A percentile compares a stretch with the other conserved stretches of the same genome.
phyloP scores from a whole-genome alignment of 2,888 invertebrate species.

The Saturnia japonica region DNA sequence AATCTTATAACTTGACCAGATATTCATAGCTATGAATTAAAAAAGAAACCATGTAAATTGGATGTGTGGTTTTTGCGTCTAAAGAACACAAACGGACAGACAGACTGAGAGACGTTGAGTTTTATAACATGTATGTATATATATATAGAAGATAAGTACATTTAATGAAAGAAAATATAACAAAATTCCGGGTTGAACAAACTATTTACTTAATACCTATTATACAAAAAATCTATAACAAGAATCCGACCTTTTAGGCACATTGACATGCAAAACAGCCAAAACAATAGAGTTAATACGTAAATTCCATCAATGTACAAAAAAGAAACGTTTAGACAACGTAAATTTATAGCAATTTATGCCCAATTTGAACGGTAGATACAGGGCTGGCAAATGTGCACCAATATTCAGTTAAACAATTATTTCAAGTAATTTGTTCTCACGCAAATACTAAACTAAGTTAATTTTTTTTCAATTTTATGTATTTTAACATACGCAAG shows the following conservation, averaged over 20 bases:
- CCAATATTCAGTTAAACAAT: background rate
- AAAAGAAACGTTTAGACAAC: slow-evolving; percentile 5
- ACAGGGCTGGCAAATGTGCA: background rate
- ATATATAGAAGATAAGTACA: too few species aligned
- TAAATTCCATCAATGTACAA: slow-evolving; percentile 11
- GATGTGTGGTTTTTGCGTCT: too few species aligned
- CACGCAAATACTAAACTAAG: too few species aligned
- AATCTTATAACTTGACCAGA: too few species aligned
- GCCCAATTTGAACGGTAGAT: background rate
- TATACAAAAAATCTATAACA: slow-evolving; percentile 4
- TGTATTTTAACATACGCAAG: too few species aligned
- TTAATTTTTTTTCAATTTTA: too few species aligned
- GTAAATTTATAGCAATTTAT: slow-evolving; percentile 4
- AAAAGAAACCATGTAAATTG: too few species aligned
- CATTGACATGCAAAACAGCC: slow-evolving; percentile 14
- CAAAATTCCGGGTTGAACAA: slow-evolving; percentile 4
- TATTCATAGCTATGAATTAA: too few species aligned
- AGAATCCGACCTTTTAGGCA: slow-evolving; percentile 12
- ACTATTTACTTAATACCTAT: background rate
- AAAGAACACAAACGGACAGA: too few species aligned
- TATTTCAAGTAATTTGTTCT: background rate
- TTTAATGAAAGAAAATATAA: background rate
- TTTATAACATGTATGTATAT: too few species aligned
- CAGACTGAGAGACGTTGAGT: too few species aligned
- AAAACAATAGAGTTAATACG: slow-evolving; percentile 9